Evolutionary conservation across 2,888 invertebrate genomes (phyloP), one percentile per base, ranked within the genome.

Genomic region (Brachypterus glaber): DNA sequence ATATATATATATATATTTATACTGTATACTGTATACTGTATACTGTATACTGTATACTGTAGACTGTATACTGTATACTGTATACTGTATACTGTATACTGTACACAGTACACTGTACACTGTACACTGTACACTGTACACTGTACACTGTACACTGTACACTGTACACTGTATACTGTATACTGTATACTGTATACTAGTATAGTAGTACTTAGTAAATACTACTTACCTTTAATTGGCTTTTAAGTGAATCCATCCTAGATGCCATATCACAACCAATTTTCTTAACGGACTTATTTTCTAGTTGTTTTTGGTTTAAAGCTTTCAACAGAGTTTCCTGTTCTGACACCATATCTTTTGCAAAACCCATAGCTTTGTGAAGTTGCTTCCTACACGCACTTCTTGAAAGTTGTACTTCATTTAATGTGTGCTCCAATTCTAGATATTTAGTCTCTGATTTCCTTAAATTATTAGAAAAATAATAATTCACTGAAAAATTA

Each of bases 371-470:
- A 1, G 69, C 69, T 52, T 72, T 71, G 42, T 62, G 67, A 21
- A 74, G 54, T 49, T 72, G 72, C 40, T 69, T 66, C 36, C 70
- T 66, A 30, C 70, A 66, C 4, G 71, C 69, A 41, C 69, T 70
- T 27, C 69, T 61, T 1, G 71, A 70, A 26, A 69, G 53, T 52
- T 71, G 69, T 8, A 69, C 62, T 17, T 70, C 67, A 34, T 64
- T 64, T 31, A 70, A 45, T 3, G 58, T 55, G 42, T 62, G 68
- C 42, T 72, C 70, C 18, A 69, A 45, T 39, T 68, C 64, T 17
- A 71, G 62, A 35, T 64, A 56, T 55, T 68, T 70, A 2, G 59
- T 48, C 48, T 70, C 68, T 0, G 59, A 50, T 50, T 67, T 68
- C 47, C 73, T 73, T 34, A 29, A 55, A 46, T n/a, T n/a, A n/a